These are phyloP conservation scores for Chaetops frenatus DNA, from an alignment of 2,113 vertebrate genomes.

Conservation along the genomic window DNA sequence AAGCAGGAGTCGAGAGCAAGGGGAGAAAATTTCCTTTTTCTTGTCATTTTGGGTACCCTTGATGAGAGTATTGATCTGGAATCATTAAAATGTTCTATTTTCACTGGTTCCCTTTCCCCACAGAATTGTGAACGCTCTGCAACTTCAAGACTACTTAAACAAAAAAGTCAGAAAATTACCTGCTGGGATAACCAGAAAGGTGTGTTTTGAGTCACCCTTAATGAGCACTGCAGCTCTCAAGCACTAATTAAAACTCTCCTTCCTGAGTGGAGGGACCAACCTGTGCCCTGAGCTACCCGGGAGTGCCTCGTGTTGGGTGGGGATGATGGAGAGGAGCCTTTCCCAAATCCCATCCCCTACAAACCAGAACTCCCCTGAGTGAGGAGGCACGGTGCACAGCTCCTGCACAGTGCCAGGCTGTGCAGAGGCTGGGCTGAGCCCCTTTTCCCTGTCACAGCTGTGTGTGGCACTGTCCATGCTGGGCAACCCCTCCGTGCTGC, in stretches of 20 bases:
- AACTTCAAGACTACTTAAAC: constrained; percentile 35
- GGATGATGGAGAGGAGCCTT: background rate
- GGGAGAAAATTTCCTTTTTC: background rate
- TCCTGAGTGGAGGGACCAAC: rapidly evolving
- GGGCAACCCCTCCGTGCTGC: constrained; percentile 78
- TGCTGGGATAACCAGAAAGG: constrained; percentile 60
- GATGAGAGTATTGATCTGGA: background rate
- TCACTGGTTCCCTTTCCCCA: background rate
- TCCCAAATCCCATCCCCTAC: background rate
- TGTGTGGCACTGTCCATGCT: constrained; percentile 84
- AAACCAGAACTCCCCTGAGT: background rate
- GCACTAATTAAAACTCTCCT: background rate
- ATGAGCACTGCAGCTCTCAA: background rate
- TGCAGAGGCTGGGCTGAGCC: background rate
- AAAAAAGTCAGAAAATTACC: constrained; percentile 8
- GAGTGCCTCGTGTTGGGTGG: rapidly evolving
- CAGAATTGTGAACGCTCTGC: constrained; percentile 41
- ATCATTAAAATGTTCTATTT: background rate
- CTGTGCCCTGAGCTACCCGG: rapidly evolving
- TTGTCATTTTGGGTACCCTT: background rate
- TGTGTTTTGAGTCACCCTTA: background rate
- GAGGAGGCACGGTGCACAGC: rapidly evolving
- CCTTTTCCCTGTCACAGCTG: constrained; percentile 63
- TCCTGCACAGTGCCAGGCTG: rapidly evolving
- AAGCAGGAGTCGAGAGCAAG: background rate